Conservation (phyloP, 2,113 vertebrate genomes). For the Eonycteris spelaea region DNA sequence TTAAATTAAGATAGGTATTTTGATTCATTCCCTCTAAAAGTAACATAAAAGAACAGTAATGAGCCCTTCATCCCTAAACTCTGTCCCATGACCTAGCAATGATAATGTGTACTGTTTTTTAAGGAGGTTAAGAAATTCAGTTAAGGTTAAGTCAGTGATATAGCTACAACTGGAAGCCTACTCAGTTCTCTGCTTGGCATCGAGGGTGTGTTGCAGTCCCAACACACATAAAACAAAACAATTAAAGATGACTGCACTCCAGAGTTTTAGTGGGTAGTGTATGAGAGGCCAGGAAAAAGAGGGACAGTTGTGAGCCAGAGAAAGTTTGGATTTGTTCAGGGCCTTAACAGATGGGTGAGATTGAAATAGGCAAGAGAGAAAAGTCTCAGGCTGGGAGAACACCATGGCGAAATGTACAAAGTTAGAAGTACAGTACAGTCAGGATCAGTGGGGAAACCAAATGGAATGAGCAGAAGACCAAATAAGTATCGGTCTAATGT, state of each 20-base stretch:
- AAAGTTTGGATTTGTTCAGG: not conserved
- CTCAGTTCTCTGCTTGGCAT: not conserved
- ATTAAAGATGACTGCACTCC: accelerated
- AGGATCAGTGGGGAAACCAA: accelerated
- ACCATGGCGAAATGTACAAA: not conserved
- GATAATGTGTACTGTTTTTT: not conserved
- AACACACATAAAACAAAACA: not conserved
- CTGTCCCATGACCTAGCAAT: not conserved
- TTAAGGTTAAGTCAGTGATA: not conserved
- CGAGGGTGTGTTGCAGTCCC: accelerated
- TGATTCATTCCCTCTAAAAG: not conserved
- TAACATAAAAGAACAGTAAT: not conserved
- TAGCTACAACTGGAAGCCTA: no score
- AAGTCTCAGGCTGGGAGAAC: not conserved
- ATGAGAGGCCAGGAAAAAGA: not conserved
- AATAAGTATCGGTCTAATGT: not conserved
- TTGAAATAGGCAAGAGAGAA: not conserved
- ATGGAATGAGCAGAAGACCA: no score
- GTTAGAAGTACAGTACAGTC: not conserved
- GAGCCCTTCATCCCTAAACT: not conserved
- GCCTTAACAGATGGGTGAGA: not conserved
- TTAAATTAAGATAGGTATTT: not conserved
- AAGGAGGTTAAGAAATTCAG: not conserved
- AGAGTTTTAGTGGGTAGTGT: not conserved
- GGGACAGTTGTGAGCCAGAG: not conserved